Percentiles rank a stretch among this genome's conserved stretches.
phyloP scores from a whole-genome alignment of 2,113 vertebrate species.

The Alaudala cheleensis region DNA sequence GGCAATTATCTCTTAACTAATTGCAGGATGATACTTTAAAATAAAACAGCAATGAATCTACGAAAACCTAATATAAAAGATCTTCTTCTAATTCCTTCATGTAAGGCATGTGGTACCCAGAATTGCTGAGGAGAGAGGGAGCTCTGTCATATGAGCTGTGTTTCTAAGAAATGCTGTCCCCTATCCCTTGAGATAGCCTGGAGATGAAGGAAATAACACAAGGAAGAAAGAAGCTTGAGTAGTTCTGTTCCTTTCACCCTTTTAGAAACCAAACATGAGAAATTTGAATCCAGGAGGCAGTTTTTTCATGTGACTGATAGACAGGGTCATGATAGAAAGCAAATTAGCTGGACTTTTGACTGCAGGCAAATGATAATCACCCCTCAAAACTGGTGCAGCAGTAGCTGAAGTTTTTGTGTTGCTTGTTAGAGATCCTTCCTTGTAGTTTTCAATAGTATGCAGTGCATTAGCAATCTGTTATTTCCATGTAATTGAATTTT shows the following conservation, averaged over 20 bases:
- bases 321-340: neutral
- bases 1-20: neutral
- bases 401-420: neutral
- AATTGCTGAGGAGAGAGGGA: neutral
- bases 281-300: neutral
- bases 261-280: neutral
- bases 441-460: neutral
- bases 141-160: accelerated
- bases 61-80: neutral
- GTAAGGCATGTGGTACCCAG: neutral
- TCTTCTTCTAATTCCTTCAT: neutral
- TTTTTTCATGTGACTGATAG: neutral
- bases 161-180: neutral
- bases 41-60: neutral
- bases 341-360: neutral
- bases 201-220: neutral
- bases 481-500: neutral
- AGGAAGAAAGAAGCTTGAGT: neutral
- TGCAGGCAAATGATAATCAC: neutral
- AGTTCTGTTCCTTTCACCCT: neutral
- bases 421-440: neutral
- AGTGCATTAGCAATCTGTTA: neutral
- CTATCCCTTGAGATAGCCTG: neutral
- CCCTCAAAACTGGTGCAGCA: neutral
- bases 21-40: neutral